Evolutionary conservation across 1,140 invertebrate species (phyloP).

Genomic region (Vollenhovia emeryi): DNA sequence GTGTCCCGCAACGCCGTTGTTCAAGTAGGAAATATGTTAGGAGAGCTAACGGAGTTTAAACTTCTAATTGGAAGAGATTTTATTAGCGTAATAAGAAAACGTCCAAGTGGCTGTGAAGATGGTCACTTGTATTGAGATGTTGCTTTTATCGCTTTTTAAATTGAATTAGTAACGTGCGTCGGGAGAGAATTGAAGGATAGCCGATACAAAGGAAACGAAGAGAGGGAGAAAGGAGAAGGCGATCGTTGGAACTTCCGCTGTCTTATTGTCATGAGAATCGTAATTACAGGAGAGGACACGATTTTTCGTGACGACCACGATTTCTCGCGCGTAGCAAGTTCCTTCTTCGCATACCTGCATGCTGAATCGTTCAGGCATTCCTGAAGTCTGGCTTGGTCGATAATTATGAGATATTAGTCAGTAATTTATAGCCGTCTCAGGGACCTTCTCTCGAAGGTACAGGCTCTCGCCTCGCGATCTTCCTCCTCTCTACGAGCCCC

Average conservation of each 20-base stretch:
- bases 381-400: constrained; percentile 72
- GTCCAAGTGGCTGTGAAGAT: neutral
- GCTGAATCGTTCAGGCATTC: constrained; percentile 73
- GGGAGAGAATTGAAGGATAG: neutral
- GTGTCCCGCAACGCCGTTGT: neutral
- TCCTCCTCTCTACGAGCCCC: constrained; percentile 11
- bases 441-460: constrained; percentile 72
- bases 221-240: neutral
- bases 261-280: neutral
- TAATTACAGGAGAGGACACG: constrained; percentile 18
- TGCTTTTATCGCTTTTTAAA: neutral
- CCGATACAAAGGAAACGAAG: neutral
- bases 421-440: constrained; percentile 79
- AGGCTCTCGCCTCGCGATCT: constrained; percentile 56
- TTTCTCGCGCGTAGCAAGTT: constrained; percentile 8
- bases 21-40: neutral
- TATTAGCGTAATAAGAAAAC: neutral
- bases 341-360: constrained; percentile 69
- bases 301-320: constrained; percentile 27
- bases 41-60: neutral
- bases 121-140: neutral
- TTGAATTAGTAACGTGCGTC: neutral
- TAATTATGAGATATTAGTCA: constrained; percentile 82
- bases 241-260: neutral
- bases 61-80: neutral